Evolutionary conservation across 1,140 invertebrate genomes (phyloP), one percentile per base, ranked within the genome.

Genomic region (Pseudomyrmex dendroicus): DNA sequence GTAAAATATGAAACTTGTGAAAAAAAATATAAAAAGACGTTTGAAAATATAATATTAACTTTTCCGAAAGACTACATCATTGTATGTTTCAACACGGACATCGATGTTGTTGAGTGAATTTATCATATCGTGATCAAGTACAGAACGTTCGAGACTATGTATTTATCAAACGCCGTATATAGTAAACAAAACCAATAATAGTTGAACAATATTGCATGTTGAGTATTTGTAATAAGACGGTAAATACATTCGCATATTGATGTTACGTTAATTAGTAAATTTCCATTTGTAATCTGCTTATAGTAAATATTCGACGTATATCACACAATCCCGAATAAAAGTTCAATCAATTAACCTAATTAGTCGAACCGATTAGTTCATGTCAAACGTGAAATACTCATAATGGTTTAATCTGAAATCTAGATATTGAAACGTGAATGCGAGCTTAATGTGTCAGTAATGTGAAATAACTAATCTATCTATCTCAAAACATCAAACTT

Each of bases 321-420:
- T 68, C 13, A 13, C n/a, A 20, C 62, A 46, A 17, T 46, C 66
- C 57, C 17, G 22, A 68, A 78, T 20, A 59, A 48, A 78, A 46
- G 13, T 78, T 4, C 35, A 35, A 50, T 61, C 46, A 20, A 76
- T 77, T 77, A 67, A 56, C 13, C 20, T 78, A 68, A 78, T 78
- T 68, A 78, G 20, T 25, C 7, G 46, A 57, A 1, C 1, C 15
- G 54, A 78, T 44, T 46, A 68, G 35, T n/a, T 48, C 1, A 22
- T 56, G 66, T 57, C 52, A 48, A 57, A 68, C 13, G 66, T 52
- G 46, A 64, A 64, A 64, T 20, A 64, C 22, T 62, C n/a, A 13
- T 8, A 54, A 35, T 1, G 1, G 20, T 50, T 77, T 67, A 66
- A 74, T 48, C 2, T 35, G 0, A 35, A 35, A 35, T 35, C 35